Percentiles rank a stretch among this genome's conserved stretches.
Conservation (phyloP, 2,113 vertebrate genomes). For the Laticauda colubrina region DNA sequence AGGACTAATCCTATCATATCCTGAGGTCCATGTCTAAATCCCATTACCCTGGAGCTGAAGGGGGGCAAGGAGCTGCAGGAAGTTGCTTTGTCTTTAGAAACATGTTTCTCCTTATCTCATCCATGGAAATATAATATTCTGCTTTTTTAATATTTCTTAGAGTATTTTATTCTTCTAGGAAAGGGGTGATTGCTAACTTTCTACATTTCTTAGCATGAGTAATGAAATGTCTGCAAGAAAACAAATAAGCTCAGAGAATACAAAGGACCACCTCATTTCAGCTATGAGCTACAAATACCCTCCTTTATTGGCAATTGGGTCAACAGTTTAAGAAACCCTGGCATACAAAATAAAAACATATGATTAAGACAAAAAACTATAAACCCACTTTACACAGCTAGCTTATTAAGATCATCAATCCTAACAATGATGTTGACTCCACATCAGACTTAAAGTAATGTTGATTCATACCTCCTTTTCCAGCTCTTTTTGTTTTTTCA, state of each 20-base stretch:
- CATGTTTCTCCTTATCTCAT: too few species aligned
- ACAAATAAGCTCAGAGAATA: neutral
- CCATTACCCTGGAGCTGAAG: too few species aligned
- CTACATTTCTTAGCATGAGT: neutral
- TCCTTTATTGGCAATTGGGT: neutral
- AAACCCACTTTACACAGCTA: neutral
- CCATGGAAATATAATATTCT: too few species aligned
- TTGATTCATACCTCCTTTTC: slow-evolving; percentile 83
- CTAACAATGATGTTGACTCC: neutral
- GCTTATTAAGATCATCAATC: neutral
- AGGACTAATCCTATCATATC: too few species aligned
- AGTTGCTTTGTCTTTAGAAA: too few species aligned
- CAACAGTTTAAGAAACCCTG: neutral
- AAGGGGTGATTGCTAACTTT: too few species aligned
- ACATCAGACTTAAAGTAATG: neutral
- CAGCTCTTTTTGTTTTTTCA: slow-evolving; percentile 80
- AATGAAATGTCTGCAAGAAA: neutral
- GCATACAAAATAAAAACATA: neutral
- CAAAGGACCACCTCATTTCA: neutral
- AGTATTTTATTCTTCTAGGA: too few species aligned
- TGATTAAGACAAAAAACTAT: neutral
- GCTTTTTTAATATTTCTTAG: too few species aligned
- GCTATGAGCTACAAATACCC: neutral
- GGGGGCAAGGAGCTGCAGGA: too few species aligned
- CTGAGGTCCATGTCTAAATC: too few species aligned